phyloP scores from a whole-genome alignment of 2,888 invertebrate genomes.

The Troides helena region DNA sequence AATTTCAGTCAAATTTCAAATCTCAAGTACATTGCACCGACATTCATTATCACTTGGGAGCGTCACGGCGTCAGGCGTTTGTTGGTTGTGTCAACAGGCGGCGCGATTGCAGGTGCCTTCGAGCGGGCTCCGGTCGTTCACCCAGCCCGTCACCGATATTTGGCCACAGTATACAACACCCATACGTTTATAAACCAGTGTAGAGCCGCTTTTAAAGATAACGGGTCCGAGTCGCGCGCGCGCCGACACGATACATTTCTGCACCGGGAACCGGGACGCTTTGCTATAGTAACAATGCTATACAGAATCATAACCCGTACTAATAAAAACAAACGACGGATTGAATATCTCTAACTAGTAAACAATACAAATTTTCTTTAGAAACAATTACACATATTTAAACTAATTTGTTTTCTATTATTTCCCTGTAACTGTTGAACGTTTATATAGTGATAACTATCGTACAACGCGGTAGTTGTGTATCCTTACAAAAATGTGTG shows the following conservation, averaged over 20 bases:
- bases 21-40: constrained; percentile 59
- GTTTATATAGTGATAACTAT: too few relatives aligned
- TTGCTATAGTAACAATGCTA: constrained; percentile 27
- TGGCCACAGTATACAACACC: constrained; percentile 66
- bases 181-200: constrained; percentile 46
- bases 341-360: too few relatives aligned
- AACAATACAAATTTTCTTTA: too few relatives aligned
- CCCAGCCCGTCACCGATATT: constrained; percentile 70
- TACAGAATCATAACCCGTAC: neutral
- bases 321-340: too few relatives aligned
- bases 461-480: too few relatives aligned
- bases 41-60: constrained; percentile 68
- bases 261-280: constrained; percentile 40
- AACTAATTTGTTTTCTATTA: too few relatives aligned
- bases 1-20: constrained; percentile 38
- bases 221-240: constrained; percentile 49
- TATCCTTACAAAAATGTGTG: too few relatives aligned
- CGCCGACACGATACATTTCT: constrained; percentile 31
- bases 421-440: too few relatives aligned
- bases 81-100: constrained; percentile 68
- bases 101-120: constrained; percentile 73
- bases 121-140: constrained; percentile 60
- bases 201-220: constrained; percentile 48
- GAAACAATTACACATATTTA: too few relatives aligned
- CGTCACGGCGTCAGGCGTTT: constrained; percentile 55